Conservation (phyloP, 2,113 vertebrate species). For the Cheirogaleus medius region DNA sequence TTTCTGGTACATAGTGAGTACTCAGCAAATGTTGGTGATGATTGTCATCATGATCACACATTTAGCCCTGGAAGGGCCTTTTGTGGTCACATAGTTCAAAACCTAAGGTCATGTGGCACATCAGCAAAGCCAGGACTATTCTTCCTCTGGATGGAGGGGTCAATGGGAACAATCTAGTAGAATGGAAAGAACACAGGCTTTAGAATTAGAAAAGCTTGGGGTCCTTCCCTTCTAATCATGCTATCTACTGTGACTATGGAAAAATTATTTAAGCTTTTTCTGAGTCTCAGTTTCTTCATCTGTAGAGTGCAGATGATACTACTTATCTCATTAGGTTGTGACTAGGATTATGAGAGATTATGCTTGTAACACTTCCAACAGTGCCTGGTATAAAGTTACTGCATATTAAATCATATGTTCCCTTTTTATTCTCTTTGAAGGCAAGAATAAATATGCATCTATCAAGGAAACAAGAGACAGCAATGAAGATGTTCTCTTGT, state of each 20-base stretch:
- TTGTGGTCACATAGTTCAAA: not conserved
- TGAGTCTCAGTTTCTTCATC: slow-evolving; percentile 17
- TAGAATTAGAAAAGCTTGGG: not conserved
- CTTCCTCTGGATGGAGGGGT: not conserved
- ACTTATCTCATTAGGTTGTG: not conserved
- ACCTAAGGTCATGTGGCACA: not conserved
- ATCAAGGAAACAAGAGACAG: not conserved
- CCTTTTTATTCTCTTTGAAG: not conserved
- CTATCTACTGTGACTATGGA: not conserved
- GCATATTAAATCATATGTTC: not conserved
- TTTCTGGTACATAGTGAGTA: not conserved
- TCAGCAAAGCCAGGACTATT: not conserved
- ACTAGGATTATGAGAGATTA: not conserved
- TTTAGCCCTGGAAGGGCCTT: not conserved
- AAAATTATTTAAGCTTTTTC: not conserved
- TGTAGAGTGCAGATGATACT: slow-evolving; percentile 15
- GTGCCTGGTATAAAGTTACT: not conserved
- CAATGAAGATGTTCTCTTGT: not conserved
- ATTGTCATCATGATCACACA: not conserved
- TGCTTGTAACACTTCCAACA: slow-evolving; percentile 10
- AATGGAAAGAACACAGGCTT: not conserved
- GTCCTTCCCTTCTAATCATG: not conserved
- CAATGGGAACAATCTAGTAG: not conserved
- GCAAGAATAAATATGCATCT: not conserved
- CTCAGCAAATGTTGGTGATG: not conserved